Evolutionary conservation across 2,113 vertebrate genomes (phyloP), one percentile per base, ranked within the genome.

Genomic region (Nesospiza acunhae): DNA sequence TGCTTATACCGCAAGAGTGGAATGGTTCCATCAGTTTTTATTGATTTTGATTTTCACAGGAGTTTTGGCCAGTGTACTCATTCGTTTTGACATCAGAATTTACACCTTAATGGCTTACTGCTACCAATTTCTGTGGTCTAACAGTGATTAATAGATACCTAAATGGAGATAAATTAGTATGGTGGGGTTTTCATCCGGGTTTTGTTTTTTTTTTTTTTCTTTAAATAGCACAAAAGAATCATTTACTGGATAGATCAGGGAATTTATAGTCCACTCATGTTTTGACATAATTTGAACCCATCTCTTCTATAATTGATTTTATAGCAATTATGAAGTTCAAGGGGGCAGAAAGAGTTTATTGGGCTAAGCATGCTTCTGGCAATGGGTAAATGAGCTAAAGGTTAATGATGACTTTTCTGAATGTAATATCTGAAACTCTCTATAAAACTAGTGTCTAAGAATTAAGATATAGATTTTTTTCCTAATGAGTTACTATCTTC

Each of bases 121-220:
- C 15, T 64, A 42, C 24, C 28, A 70, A 6, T 35, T 59, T 37
- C 14, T 73, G 27, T 47, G 20, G 35, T 70, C 44, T 82, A 76
- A 86, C n/a, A 50, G 11, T 49, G n/a, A 58, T 46, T 53, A 72
- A 47, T 30, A 53, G 55, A 33, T 33, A 77, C 5, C 39, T 39
- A 91, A 83, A 69, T 33, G 2, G n/a, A 84, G 23, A 53, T 7
- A 85, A 86, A 72, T 56, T 60, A 46, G 2, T 14, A 9, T 12
- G 39, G 8, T 14, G 23, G 9, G 7, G 3, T 2, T 63, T 42
- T 44, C 1, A 0, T 23, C 8, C 21, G 28, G 2, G 2, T 26
- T 39, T 39, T 62, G 11, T 6, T 2, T 9, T 24, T 3, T 7
- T 53, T 9, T 31, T 22, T 13, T 16, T 4, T 12, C 5, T 13